A percentile compares a stretch with the other conserved stretches of the same genome.
phyloP scores from a whole-genome alignment of 2,888 invertebrate species.

The Cosmia pyralina region DNA sequence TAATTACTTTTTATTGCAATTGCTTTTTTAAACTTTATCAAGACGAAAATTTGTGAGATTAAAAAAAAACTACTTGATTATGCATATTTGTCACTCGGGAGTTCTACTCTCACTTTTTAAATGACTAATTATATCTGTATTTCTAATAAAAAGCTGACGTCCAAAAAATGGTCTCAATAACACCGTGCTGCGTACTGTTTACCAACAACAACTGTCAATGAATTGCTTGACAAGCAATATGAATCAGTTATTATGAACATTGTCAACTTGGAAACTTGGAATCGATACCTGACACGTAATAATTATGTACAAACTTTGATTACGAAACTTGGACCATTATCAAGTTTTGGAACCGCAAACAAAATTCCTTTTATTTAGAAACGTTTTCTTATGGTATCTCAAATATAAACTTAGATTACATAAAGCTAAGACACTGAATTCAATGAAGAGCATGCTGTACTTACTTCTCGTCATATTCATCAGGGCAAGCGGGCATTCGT shows the following conservation, averaged over 20 bases:
- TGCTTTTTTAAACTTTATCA: no score
- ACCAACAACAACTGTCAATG: constrained; percentile 1
- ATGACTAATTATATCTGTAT: no score
- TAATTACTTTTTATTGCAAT: no score
- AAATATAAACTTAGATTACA: background rate
- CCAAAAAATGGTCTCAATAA: no score
- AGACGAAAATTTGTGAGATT: no score
- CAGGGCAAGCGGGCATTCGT: constrained; percentile 99
- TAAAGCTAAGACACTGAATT: background rate
- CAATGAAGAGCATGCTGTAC: constrained; percentile 75
- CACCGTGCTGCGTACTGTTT: background rate
- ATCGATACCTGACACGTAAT: background rate
- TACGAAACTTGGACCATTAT: constrained; percentile 13
- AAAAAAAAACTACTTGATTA: no score
- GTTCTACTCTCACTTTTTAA: no score
- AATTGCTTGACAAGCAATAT: background rate
- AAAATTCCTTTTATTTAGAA: background rate
- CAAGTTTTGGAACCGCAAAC: background rate
- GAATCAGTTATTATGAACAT: background rate
- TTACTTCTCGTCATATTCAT: constrained; percentile 97
- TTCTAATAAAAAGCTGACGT: no score
- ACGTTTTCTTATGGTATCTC: background rate
- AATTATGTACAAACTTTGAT: constrained; percentile 6
- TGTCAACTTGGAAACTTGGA: background rate
- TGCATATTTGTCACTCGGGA: no score